Conservation (phyloP, 64 coral and sea anemone species). For the Dendrophyllia cribrosa region DNA sequence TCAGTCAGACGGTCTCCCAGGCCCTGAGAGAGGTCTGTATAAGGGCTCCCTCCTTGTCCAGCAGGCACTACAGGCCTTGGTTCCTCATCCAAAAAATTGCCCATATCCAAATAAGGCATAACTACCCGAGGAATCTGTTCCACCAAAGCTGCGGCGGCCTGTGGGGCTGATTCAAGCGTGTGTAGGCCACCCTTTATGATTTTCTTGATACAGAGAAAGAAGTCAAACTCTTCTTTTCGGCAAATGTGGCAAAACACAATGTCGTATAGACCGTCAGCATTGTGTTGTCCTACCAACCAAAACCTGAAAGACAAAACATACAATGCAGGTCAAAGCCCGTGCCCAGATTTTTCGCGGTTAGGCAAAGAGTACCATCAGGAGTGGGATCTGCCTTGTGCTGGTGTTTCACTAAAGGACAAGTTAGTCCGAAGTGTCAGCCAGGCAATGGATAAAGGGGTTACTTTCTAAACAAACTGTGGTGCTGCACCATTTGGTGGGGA, state of each 20-base stretch:
- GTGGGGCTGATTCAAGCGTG: background rate
- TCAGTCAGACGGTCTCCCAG: slow-evolving; percentile 69
- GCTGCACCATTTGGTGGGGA: too few species aligned
- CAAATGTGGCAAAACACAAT: slow-evolving; percentile 65
- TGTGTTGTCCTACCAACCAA: slow-evolving; percentile 54
- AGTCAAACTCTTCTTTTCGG: slow-evolving; percentile 67
- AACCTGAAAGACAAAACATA: slow-evolving; percentile 17
- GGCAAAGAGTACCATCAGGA: too few species aligned
- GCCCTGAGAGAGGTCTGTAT: slow-evolving; percentile 47
- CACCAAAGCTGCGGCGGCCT: background rate
- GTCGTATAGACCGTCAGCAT: slow-evolving; percentile 58
- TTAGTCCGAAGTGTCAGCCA: too few species aligned
- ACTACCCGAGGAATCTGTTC: background rate
- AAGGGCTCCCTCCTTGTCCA: background rate
- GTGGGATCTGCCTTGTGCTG: too few species aligned
- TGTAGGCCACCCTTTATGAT: background rate
- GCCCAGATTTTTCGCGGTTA: too few species aligned
- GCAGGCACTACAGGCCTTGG: background rate
- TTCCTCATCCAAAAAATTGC: slow-evolving; percentile 3
- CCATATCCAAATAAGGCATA: background rate
- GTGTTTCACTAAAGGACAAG: too few species aligned
- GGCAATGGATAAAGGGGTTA: too few species aligned
- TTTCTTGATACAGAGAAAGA: slow-evolving; percentile 41
- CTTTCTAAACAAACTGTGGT: too few species aligned
- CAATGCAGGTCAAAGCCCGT: too few species aligned